Conservation (phyloP, 2,888 invertebrate genomes). For the Girardia tigrina region DNA sequence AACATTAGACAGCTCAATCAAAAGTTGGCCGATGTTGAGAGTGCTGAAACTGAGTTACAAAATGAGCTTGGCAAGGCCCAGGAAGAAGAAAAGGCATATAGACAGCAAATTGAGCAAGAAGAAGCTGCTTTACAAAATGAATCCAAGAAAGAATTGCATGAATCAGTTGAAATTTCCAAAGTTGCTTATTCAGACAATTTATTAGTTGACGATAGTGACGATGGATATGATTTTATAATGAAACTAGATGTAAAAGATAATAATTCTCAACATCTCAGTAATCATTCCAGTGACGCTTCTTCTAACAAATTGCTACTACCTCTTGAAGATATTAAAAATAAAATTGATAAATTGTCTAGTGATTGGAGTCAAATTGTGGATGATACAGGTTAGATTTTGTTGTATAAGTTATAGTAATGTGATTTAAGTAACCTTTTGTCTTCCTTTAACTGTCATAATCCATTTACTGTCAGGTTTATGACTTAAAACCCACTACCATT, state of each 20-base stretch:
- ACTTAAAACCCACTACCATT: too few relatives aligned
- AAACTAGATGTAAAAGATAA: not conserved
- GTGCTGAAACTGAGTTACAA: not conserved
- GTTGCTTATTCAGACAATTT: not conserved
- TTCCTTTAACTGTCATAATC: too few relatives aligned
- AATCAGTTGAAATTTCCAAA: not conserved
- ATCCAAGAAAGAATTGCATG: not conserved
- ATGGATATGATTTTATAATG: conserved; percentile 1
- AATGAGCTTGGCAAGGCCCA: not conserved
- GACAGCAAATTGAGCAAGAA: not conserved
- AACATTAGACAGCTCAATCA: not conserved
- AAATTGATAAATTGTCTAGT: not conserved
- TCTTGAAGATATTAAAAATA: conserved; percentile 21
- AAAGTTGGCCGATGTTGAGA: not conserved
- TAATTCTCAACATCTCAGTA: not conserved
- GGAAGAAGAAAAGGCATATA: conserved; percentile 1
- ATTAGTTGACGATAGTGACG: not conserved
- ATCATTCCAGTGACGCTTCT: not conserved
- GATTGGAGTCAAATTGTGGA: conserved; percentile 14
- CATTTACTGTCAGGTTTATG: too few relatives aligned
- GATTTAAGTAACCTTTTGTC: too few relatives aligned
- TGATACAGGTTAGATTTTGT: not conserved
- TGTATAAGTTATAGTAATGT: too few relatives aligned
- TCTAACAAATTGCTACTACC: not conserved
- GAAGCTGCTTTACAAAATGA: not conserved